A percentile compares a stretch with the other conserved stretches of the same genome.
Conservation (phyloP, 1,140 invertebrate species). For the Armadillidium nasatum region DNA sequence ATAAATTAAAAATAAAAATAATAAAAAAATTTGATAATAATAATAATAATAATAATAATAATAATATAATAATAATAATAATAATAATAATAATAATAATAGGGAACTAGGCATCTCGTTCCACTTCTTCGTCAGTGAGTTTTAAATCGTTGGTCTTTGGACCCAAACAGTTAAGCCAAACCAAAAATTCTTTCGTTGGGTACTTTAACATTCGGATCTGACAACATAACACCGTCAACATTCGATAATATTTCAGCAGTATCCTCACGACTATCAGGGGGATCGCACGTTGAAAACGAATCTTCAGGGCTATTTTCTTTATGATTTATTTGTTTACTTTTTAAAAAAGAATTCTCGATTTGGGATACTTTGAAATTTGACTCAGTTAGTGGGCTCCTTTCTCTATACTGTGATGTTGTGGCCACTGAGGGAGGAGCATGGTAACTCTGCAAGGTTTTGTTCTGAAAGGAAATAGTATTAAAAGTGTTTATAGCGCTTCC, state of each 20-base stretch:
- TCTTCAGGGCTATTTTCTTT: background rate
- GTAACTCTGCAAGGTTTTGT: background rate
- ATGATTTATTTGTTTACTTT: background rate
- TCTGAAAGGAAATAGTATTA: background rate
- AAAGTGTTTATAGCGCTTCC: background rate
- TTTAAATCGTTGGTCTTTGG: background rate
- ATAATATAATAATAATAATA: no score
- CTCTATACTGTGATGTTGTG: background rate
- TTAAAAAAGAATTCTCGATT: background rate
- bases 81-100: no score
- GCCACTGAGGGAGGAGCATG: no score
- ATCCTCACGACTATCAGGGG: no score
- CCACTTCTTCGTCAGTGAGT: no score
- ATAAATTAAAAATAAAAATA: no score
- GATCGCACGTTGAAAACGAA: background rate
- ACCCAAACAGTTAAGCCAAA: background rate
- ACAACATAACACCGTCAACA: background rate
- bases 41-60: no score
- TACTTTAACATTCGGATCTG: background rate
- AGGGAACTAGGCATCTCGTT: no score
- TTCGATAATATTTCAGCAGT: no score
- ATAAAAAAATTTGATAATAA: no score
- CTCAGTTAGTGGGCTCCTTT: background rate
- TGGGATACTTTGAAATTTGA: background rate
- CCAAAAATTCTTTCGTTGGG: conserved; percentile 2